These are phyloP conservation scores for Scolopax rusticola DNA, from an alignment of 2,797 vertebrate species.

Conservation along the genomic window DNA sequence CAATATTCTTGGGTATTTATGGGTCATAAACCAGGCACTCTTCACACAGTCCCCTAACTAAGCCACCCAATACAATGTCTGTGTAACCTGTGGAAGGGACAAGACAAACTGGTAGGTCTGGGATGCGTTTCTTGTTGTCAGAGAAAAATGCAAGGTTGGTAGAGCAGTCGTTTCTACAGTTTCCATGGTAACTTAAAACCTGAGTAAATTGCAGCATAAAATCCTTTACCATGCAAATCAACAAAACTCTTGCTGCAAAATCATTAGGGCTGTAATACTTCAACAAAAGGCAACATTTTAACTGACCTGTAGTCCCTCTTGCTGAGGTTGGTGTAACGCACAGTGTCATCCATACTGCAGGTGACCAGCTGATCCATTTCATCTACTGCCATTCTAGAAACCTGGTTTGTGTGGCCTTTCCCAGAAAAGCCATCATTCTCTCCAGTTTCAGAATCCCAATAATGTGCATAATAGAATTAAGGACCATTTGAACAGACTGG, in stretches of 20 bases:
- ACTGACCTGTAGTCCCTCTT: constrained; percentile 91
- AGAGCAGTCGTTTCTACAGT: background rate
- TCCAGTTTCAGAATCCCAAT: constrained; percentile 93
- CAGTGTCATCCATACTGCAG: constrained; percentile 97
- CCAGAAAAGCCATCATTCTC: constrained; percentile 89
- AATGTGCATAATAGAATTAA: constrained; percentile 88
- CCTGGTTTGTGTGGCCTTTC: constrained; percentile 95
- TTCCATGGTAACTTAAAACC: constrained; percentile 39
- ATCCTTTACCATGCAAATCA: background rate
- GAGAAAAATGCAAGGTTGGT: background rate
- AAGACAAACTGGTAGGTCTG: background rate
- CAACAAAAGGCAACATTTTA: background rate
- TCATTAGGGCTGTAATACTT: background rate
- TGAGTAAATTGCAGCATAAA: background rate
- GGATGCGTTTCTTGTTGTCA: background rate
- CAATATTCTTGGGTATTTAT: background rate
- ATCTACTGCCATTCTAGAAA: constrained; percentile 86
- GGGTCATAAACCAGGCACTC: background rate
- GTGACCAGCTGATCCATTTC: constrained; percentile 86
- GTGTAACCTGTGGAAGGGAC: background rate
- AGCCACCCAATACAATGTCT: background rate
- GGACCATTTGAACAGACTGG: constrained; percentile 46
- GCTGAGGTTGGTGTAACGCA: constrained; percentile 87
- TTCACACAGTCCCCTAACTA: background rate
- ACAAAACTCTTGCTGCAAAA: background rate